These are phyloP conservation scores for Alcedo quadribrachys DNA, from an alignment of 2,797 vertebrate species.

Conservation along the genomic window DNA sequence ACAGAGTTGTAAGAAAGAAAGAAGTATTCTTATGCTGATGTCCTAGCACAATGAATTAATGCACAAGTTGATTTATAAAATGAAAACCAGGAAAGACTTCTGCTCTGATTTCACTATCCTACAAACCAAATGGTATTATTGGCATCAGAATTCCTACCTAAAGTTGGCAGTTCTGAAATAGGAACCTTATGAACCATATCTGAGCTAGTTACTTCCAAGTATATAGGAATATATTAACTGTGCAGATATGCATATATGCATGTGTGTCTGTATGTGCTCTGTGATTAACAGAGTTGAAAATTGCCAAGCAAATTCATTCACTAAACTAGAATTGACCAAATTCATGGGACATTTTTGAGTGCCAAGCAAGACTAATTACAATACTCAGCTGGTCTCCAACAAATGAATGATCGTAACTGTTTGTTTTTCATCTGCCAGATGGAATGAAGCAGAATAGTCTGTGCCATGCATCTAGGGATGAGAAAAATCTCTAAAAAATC, in stretches of 20 bases:
- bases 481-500: slow-evolving; percentile 35
- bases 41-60: background rate
- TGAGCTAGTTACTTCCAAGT: background rate
- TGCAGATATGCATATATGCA: background rate
- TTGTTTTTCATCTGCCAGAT: slow-evolving; percentile 52
- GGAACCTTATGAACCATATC: background rate
- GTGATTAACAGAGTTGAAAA: slow-evolving; percentile 41
- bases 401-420: slow-evolving; percentile 42
- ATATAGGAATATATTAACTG: background rate
- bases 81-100: background rate
- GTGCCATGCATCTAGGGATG: background rate
- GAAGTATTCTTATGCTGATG: background rate
- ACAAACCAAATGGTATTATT: background rate
- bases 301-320: slow-evolving; percentile 40
- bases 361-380: slow-evolving; percentile 62
- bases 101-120: background rate
- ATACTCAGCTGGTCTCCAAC: slow-evolving; percentile 35
- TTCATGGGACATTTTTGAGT: background rate
- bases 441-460: slow-evolving; percentile 3
- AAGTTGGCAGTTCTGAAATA: slow-evolving; percentile 1
- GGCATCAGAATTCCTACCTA: background rate
- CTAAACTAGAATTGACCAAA: slow-evolving; percentile 39
- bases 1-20: background rate
- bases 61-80: background rate
- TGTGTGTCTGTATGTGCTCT: background rate